phyloP scores from a whole-genome alignment of 2,888 invertebrate genomes.

The Platynereis dumerilii region DNA sequence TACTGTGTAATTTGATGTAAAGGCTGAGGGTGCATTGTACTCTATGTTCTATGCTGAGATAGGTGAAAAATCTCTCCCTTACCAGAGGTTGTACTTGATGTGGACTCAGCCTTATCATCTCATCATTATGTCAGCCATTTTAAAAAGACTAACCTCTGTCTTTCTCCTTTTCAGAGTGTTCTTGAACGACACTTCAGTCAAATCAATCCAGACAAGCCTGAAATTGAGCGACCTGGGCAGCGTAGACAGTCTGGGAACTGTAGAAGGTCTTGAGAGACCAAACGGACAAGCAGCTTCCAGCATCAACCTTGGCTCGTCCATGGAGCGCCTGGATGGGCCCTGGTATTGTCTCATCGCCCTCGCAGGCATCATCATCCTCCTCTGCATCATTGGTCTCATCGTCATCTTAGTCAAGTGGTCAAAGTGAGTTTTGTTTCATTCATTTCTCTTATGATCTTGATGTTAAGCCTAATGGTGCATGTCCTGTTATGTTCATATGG shows the following conservation, averaged over 20 bases:
- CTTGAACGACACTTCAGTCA: not conserved
- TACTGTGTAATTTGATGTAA: too few relatives aligned
- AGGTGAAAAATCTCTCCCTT: too few relatives aligned
- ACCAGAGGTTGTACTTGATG: too few relatives aligned
- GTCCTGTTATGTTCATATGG: too few relatives aligned
- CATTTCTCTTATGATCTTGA: not conserved
- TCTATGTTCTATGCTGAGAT: too few relatives aligned
- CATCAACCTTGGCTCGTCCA: constrained; percentile 9
- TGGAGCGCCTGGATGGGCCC: constrained; percentile 67
- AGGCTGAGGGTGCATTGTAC: too few relatives aligned
- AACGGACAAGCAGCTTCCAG: not conserved
- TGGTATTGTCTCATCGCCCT: constrained; percentile 88
- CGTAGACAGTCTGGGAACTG: not conserved
- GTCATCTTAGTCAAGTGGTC: constrained; percentile 95
- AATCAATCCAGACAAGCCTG: constrained; percentile 12
- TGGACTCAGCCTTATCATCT: too few relatives aligned
- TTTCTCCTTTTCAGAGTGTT: constrained; percentile 16
- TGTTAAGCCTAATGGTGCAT: not conserved
- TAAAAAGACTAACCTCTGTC: too few relatives aligned
- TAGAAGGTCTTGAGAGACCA: constrained; percentile 19
- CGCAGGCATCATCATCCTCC: constrained; percentile 85
- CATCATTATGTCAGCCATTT: too few relatives aligned
- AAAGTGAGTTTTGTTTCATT: constrained; percentile 69
- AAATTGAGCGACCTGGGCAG: not conserved
- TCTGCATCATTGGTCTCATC: constrained; percentile 86